phyloP scores from a whole-genome alignment of 2,113 vertebrate species.

The Vulpes lagopus region DNA sequence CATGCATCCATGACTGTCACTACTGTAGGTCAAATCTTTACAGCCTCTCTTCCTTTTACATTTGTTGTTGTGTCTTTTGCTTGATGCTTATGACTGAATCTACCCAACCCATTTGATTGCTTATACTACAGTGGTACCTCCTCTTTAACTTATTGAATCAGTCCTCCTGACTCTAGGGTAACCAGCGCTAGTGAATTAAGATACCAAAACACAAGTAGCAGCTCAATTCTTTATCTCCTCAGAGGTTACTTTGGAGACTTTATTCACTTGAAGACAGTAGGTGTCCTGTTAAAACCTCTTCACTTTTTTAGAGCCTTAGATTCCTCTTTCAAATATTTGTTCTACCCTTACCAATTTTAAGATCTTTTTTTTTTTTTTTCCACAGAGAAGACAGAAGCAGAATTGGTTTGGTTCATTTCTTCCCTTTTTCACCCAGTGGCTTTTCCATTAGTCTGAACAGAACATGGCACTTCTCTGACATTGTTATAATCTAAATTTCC shows the following conservation, averaged over 20 bases:
- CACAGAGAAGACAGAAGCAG: background rate
- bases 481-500: background rate
- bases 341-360: constrained; percentile 14
- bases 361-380: background rate
- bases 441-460: background rate
- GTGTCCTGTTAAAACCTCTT: constrained; percentile 21
- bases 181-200: background rate
- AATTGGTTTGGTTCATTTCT: constrained; percentile 18
- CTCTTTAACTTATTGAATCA: background rate
- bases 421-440: background rate
- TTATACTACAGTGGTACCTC: background rate
- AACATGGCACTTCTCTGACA: background rate
- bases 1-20: background rate
- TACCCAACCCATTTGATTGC: background rate
- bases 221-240: background rate
- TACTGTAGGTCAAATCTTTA: background rate
- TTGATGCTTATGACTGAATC: background rate
- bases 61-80: background rate
- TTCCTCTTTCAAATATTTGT: constrained; percentile 34
- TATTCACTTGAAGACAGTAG: background rate
- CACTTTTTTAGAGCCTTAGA: background rate
- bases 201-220: background rate
- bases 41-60: background rate
- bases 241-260: background rate
- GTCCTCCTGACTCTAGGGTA: background rate